Percentiles rank a stretch among this genome's conserved stretches.
Evolutionary conservation across 2,797 vertebrate genomes (phyloP).

Genomic region (Sarcoramphus papa): DNA sequence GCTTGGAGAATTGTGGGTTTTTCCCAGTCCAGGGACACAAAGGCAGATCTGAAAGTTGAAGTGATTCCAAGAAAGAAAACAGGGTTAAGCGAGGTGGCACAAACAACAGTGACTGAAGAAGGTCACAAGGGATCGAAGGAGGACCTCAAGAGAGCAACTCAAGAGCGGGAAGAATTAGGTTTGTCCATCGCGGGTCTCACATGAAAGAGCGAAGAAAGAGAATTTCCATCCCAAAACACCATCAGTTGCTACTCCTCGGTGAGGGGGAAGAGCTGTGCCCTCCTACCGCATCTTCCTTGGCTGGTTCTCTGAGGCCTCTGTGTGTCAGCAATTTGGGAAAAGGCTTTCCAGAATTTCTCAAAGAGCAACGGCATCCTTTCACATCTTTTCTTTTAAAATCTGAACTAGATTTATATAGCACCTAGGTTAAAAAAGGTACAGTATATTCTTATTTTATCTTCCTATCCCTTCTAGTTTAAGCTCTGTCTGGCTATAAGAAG

Average conservation of each 20-base stretch:
- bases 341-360: background rate
- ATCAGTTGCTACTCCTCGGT: accelerated
- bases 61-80: background rate
- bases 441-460: background rate
- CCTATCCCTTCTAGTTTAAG: background rate
- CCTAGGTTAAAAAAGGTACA: background rate
- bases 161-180: background rate
- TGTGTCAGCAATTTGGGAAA: background rate
- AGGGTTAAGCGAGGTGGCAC: background rate
- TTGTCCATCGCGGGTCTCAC: background rate
- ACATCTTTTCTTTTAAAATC: background rate
- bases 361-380: background rate
- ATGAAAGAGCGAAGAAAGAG: background rate
- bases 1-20: background rate
- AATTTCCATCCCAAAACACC: background rate
- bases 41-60: background rate
- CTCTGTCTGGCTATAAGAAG: background rate
- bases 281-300: background rate
- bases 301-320: background rate
- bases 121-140: background rate
- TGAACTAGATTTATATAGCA: background rate
- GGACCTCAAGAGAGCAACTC: background rate
- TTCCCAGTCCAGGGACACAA: background rate
- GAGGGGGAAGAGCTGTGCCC: background rate
- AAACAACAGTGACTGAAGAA: background rate